Base-by-base conservation (phyloP, 2,113 vertebrate genomes). In the Heterotis niloticus region DNA sequence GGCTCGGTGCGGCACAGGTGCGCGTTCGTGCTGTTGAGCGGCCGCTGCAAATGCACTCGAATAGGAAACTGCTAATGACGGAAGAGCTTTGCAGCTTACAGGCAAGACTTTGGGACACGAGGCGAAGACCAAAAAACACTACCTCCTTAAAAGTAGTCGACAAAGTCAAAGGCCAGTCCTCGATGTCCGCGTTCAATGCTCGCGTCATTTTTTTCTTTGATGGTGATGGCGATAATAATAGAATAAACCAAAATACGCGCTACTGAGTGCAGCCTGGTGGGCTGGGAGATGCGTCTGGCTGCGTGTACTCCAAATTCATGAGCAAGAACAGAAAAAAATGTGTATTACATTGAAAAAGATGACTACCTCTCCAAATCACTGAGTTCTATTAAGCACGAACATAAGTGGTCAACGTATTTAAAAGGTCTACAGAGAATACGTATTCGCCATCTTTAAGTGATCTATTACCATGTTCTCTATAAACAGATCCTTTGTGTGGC, bases 121-220 rank as follows among this genome's bases (percentile, higher is more conserved):
- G 85, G 84, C 84, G 85, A 90, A 91, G 91, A 91, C 89, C 91
- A 93, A 86, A 92, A 91, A 90, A 90, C 87, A 87, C 92, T 93
- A 93, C 92, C 92, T 93, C 92, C 90, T 93, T 89, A 81, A 85
- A 90, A 91, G 86, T 78, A 70, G 88, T 91, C 90, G 84, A 77
- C 81, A 79, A 68, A 85, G 89, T 82, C 85, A 85, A 88, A 78
- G 88, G 88, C 88, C 85, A 91, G 85, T 81, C 87, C 83, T 85
- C 82, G 86, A 76, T 85, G 84, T 87, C 87, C 84, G 79, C 79
- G 81, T 76, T 78, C 79, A 83, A 59, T 71, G 83, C 82, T 82
- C 81, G 75, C 79, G 82, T 80, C 65, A 80, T 83, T 64, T 29
- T 64, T 79, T 75, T 60, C 77, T 73, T 82, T 79, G 72, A 84